These are phyloP conservation scores for Tolypeutes matacus DNA, from an alignment of 2,797 vertebrate species.

Conservation along the genomic window DNA sequence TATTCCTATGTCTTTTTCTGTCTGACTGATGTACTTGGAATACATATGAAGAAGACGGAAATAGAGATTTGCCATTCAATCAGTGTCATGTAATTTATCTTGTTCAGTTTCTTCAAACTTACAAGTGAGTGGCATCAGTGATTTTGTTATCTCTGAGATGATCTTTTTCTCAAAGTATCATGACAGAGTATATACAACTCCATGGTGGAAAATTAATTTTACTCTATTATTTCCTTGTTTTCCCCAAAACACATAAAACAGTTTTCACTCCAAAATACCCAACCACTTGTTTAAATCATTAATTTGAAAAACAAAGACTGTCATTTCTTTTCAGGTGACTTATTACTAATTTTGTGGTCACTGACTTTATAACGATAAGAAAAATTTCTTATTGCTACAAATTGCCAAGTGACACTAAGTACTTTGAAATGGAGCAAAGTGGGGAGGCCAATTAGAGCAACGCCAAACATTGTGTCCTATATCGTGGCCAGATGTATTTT, in stretches of 20 bases:
- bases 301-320: slow-evolving; percentile 50
- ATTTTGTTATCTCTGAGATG: slow-evolving; percentile 57
- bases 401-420: not conserved
- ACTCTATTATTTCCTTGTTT: not conserved
- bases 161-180: not conserved
- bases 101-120: not conserved
- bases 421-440: not conserved
- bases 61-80: not conserved
- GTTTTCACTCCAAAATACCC: slow-evolving; percentile 41
- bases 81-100: not conserved
- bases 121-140: not conserved
- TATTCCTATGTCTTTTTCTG: not conserved
- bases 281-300: slow-evolving; percentile 27
- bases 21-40: not conserved
- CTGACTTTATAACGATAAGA: slow-evolving; percentile 7
- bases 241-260: not conserved
- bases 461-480: not conserved
- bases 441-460: not conserved
- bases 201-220: slow-evolving; percentile 49
- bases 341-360: slow-evolving; percentile 24
- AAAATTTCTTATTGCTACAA: not conserved
- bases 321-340: not conserved
- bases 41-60: not conserved
- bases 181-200: slow-evolving; percentile 40
- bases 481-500: not conserved